Percentiles rank a stretch among this genome's conserved stretches.
Conservation (phyloP, 2,113 vertebrate genomes). For the Alaudala cheleensis region DNA sequence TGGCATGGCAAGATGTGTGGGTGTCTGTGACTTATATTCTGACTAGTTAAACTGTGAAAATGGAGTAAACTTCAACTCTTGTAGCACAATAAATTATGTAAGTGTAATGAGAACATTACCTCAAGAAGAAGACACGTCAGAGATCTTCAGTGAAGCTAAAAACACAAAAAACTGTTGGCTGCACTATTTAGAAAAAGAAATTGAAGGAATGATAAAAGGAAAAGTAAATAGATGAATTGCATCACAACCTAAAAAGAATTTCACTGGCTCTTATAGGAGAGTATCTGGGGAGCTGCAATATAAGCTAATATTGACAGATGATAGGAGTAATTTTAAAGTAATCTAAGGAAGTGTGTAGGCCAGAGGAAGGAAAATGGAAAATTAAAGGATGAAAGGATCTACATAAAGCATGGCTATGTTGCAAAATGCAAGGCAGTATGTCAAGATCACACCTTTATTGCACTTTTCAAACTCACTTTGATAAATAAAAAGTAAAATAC, state of each 20-base stretch:
- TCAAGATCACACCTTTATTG: not conserved
- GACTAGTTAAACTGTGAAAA: not conserved
- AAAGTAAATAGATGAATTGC: not conserved
- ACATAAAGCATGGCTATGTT: not conserved
- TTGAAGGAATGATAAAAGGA: not conserved
- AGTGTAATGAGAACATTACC: not conserved
- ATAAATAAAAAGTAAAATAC: not conserved
- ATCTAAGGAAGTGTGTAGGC: not conserved
- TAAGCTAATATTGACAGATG: conserved; percentile 12
- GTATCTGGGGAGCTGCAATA: not conserved
- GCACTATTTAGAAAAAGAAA: not conserved
- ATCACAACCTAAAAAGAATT: not conserved
- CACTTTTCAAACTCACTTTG: not conserved
- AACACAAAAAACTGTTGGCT: not conserved
- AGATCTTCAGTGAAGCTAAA: not conserved
- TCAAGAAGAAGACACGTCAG: not conserved
- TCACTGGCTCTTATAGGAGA: not conserved
- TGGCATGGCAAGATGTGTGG: not conserved
- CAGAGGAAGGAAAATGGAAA: conserved; percentile 17
- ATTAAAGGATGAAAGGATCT: not conserved
- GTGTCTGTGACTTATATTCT: not conserved
- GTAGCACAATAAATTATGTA: not conserved
- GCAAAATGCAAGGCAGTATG: not conserved
- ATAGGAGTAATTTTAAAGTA: conserved; percentile 26
- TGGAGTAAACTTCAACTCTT: not conserved